Percentiles rank a stretch among this genome's conserved stretches.
These are phyloP conservation scores for Panzeria rudis DNA, from an alignment of 2,888 invertebrate genomes.

Conservation along the genomic window DNA sequence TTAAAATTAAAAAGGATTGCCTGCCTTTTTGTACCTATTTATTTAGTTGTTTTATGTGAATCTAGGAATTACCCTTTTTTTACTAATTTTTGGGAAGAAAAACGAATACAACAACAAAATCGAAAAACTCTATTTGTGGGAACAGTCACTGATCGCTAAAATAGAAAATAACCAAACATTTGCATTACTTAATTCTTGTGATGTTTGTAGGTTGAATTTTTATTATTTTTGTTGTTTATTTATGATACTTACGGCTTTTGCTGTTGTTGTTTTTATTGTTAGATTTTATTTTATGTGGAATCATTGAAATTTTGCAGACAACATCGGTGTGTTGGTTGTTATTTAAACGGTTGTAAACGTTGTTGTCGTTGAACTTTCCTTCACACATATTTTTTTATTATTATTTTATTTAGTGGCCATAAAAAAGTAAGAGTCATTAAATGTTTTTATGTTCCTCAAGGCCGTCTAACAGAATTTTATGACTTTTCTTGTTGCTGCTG, in stretches of 20 bases:
- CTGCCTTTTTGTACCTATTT: neutral
- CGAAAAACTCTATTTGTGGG: conserved; percentile 52
- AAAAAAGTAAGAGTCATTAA: conserved; percentile 83
- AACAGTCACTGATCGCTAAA: conserved; percentile 75
- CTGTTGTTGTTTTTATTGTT: conserved; percentile 41
- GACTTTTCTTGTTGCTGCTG: conserved; percentile 72
- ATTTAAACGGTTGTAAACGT: conserved; percentile 24
- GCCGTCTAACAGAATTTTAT: conserved; percentile 82
- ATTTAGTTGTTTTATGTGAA: neutral
- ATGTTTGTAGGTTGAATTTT: conserved; percentile 37
- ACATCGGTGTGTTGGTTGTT: conserved; percentile 13
- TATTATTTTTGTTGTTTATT: conserved; percentile 40
- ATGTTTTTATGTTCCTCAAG: conserved; percentile 82
- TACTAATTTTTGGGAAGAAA: neutral
- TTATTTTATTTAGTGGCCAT: conserved; percentile 74
- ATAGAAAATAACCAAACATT: conserved; percentile 6
- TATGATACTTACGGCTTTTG: conserved; percentile 22
- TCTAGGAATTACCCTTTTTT: conserved; percentile 1
- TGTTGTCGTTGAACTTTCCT: conserved; percentile 32
- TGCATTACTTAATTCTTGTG: conserved; percentile 24
- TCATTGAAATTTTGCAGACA: conserved; percentile 62
- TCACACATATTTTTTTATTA: conserved; percentile 32
- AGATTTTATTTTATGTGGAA: conserved; percentile 60
- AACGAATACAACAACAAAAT: neutral
- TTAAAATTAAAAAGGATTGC: conserved; percentile 13